These are phyloP conservation scores for Typhlichthys eigenmanni DNA, from an alignment of 2,797 vertebrate genomes.

Conservation along the genomic window DNA sequence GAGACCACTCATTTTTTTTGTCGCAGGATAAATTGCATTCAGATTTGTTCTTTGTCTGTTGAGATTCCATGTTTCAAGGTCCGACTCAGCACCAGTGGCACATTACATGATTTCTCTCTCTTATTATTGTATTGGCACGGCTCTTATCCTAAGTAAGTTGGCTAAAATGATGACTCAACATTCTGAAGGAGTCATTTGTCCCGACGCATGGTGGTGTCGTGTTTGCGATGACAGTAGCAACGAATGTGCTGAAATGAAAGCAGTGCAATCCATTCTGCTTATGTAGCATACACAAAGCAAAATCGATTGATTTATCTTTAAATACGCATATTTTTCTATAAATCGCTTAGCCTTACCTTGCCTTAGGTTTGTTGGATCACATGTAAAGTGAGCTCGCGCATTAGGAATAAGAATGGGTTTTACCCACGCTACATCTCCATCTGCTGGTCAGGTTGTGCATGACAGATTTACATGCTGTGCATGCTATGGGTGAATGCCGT, in stretches of 20 bases:
- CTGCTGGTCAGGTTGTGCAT: slow-evolving; percentile 51
- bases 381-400: slow-evolving; percentile 1
- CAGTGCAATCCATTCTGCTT: slow-evolving; percentile 65
- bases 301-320: slow-evolving; percentile 57
- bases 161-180: slow-evolving; percentile 72
- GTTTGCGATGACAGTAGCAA: slow-evolving; percentile 58
- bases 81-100: slow-evolving; percentile 52
- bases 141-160: slow-evolving; percentile 39
- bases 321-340: slow-evolving; percentile 52
- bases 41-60: slow-evolving; percentile 49
- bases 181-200: slow-evolving; percentile 60
- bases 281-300: slow-evolving; percentile 57
- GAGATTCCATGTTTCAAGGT: slow-evolving; percentile 74
- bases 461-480: background rate
- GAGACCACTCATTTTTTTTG: slow-evolving; percentile 37
- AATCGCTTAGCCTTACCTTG: slow-evolving; percentile 43
- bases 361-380: slow-evolving; percentile 29
- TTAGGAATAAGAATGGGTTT: background rate
- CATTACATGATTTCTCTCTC: slow-evolving; percentile 75
- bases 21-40: slow-evolving; percentile 48
- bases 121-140: slow-evolving; percentile 58
- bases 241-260: slow-evolving; percentile 57
- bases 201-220: slow-evolving; percentile 64
- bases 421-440: slow-evolving; percentile 37
- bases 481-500: background rate